Conservation (phyloP, 2,113 vertebrate genomes). For the Eulacestoma nigropectus region DNA sequence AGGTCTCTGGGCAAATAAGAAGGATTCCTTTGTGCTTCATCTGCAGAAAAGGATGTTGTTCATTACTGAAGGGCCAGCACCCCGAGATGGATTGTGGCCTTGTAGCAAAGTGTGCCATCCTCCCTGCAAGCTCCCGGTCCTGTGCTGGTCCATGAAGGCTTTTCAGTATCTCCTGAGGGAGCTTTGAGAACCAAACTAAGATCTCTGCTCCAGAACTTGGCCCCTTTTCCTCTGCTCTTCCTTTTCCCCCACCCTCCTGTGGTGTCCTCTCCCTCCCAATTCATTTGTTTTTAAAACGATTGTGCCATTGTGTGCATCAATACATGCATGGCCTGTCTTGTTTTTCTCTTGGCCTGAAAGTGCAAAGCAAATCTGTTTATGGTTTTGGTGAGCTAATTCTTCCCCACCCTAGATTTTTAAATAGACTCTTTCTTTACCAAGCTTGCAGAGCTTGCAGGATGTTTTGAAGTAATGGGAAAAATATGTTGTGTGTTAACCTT, state of each 20-base stretch:
- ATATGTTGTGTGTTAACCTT: conserved; percentile 22
- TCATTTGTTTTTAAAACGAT: conserved; percentile 12
- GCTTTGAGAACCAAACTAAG: not conserved
- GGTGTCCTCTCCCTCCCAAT: not conserved
- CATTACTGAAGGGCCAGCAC: not conserved
- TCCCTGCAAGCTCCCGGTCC: not conserved
- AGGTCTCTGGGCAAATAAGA: not conserved
- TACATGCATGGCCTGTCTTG: conserved; percentile 17
- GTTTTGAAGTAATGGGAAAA: conserved; percentile 44
- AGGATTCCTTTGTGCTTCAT: not conserved
- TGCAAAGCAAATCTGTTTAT: conserved; percentile 59
- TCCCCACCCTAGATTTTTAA: conserved; percentile 52
- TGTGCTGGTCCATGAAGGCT: not conserved
- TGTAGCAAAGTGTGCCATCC: not conserved
- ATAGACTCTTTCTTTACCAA: conserved; percentile 47
- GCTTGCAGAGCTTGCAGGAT: conserved; percentile 12
- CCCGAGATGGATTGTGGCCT: not conserved
- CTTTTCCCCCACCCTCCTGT: not conserved
- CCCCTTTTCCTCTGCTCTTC: not conserved
- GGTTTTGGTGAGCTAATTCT: conserved; percentile 63
- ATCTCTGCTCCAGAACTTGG: not conserved
- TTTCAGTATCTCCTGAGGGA: not conserved
- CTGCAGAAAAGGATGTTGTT: not conserved
- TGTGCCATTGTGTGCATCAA: conserved; percentile 37
- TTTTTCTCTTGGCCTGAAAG: conserved; percentile 48